These are phyloP conservation scores for Rhynchotus rufescens DNA, from an alignment of 2,797 vertebrate genomes.

Conservation along the genomic window DNA sequence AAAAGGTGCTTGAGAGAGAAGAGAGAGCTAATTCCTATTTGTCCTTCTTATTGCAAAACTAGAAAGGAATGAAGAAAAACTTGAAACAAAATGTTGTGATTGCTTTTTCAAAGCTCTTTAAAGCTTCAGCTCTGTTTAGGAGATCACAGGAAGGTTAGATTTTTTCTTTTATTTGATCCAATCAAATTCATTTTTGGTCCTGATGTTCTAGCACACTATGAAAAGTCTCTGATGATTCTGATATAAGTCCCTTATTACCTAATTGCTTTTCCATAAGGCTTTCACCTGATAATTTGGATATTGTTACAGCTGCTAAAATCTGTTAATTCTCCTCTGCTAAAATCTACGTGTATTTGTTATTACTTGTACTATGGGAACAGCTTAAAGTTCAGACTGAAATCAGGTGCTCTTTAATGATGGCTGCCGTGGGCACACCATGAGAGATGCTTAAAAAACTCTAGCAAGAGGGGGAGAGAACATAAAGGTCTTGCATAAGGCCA, in stretches of 20 bases:
- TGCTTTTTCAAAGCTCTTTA: not conserved
- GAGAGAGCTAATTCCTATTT: not conserved
- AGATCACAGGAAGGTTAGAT: not conserved
- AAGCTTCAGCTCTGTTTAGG: not conserved
- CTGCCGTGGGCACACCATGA: not conserved
- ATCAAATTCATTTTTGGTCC: not conserved
- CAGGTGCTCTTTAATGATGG: not conserved
- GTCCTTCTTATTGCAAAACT: not conserved
- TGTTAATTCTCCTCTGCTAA: not conserved
- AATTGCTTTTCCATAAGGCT: conserved; percentile 33
- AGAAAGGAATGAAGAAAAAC: not conserved
- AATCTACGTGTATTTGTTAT: not conserved
- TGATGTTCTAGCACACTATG: conserved; percentile 1
- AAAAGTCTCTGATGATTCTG: conserved; percentile 26
- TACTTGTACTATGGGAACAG: not conserved
- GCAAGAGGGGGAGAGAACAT: not conserved
- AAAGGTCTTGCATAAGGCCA: not conserved
- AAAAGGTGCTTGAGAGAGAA: not conserved
- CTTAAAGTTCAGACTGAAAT: not conserved
- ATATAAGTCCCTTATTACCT: not conserved
- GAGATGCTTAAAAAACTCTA: not conserved
- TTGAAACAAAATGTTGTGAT: not conserved
- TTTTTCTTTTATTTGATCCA: not conserved
- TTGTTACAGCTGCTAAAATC: not conserved
- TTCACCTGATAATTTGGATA: conserved; percentile 1